Conservation (phyloP, 2,797 vertebrate species). For the Trichosurus vulpecula region DNA sequence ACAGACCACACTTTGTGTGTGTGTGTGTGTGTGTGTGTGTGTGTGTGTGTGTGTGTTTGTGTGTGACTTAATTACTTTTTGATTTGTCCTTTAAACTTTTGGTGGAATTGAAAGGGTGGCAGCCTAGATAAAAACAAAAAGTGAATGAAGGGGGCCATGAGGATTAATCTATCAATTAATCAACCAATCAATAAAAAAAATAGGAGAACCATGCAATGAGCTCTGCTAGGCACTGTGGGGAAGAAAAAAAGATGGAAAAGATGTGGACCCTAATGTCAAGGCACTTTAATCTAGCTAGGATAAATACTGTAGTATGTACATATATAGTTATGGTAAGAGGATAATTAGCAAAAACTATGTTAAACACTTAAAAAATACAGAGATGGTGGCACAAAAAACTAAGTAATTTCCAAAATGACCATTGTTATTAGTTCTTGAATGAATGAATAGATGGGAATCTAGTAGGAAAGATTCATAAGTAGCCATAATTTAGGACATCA, state of each 20-base stretch:
- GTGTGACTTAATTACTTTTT: neutral
- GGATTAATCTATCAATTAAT: neutral
- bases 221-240: neutral
- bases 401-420: neutral
- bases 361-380: neutral
- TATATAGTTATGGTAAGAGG: neutral
- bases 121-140: neutral
- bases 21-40: neutral
- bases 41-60: neutral
- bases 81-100: neutral
- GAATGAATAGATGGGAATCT: neutral
- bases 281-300: neutral
- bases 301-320: neutral
- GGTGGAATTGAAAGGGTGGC: neutral
- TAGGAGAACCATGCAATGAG: neutral
- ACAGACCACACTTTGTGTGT: neutral
- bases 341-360: neutral
- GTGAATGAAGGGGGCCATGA: neutral
- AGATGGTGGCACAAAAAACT: neutral
- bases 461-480: neutral
- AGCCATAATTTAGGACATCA: neutral
- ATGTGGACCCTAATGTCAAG: neutral
- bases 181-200: neutral
- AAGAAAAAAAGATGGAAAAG: neutral
- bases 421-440: neutral